These are phyloP conservation scores for Meriones psammophilus DNA, from an alignment of 2,797 vertebrate species.

Conservation along the genomic window DNA sequence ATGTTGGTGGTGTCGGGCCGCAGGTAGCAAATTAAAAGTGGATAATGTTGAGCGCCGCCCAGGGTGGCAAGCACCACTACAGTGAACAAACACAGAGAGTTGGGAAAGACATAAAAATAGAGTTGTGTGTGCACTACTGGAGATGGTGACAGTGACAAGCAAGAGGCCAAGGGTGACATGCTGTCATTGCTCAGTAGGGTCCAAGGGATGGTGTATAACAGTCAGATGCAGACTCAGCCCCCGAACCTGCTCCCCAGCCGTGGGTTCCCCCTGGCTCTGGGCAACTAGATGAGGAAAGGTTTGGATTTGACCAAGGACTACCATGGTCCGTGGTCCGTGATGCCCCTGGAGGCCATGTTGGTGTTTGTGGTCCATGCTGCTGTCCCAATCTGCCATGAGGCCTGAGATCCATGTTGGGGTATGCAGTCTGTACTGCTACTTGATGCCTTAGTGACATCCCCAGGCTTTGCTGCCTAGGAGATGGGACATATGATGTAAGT, in stretches of 20 bases:
- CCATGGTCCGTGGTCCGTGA: neutral
- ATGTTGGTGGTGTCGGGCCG: too few species aligned
- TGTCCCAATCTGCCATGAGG: neutral
- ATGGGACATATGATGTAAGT: neutral
- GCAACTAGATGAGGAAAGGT: neutral
- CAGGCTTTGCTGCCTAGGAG: neutral
- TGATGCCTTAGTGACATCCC: neutral
- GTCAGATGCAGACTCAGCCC: too few species aligned
- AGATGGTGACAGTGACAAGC: neutral
- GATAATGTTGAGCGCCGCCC: neutral
- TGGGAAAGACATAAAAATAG: neutral
- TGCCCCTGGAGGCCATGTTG: neutral
- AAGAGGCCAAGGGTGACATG: neutral
- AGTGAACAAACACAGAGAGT: neutral
- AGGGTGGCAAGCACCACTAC: neutral
- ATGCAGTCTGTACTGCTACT: neutral
- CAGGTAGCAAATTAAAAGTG: neutral
- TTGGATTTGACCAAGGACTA: neutral
- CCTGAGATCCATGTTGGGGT: neutral
- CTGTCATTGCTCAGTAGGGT: neutral
- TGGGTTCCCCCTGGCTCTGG: neutral
- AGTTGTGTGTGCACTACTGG: neutral
- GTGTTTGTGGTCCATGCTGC: neutral
- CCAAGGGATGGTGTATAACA: neutral
- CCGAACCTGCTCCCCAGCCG: too few species aligned